Conservation (phyloP, 2,113 vertebrate species). For the Hucho hucho region DNA sequence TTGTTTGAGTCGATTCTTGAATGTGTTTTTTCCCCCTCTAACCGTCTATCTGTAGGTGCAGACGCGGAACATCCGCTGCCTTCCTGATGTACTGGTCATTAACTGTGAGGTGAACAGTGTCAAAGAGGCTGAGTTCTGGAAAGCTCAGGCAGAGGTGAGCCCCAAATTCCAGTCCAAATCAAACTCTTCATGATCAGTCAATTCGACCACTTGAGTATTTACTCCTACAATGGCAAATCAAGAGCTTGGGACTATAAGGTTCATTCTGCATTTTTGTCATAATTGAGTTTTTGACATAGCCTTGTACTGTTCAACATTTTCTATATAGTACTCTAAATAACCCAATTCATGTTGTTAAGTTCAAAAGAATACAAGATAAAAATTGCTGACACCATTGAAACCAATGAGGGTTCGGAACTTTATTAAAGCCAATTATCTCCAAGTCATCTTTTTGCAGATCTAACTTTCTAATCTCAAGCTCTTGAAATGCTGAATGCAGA, state of each 20-base stretch:
- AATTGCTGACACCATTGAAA: no score
- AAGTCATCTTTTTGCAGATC: no score
- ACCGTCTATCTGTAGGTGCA: constrained; percentile 83
- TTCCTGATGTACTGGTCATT: constrained; percentile 95
- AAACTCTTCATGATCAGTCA: neutral
- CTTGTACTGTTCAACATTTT: no score
- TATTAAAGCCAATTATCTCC: no score
- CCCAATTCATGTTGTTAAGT: no score
- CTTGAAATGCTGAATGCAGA: neutral
- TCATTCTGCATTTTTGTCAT: no score
- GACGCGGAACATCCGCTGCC: constrained; percentile 92
- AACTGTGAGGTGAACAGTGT: constrained; percentile 97
- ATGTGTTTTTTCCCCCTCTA: constrained; percentile 7
- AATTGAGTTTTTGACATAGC: no score
- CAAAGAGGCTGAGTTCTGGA: constrained; percentile 98
- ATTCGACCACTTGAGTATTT: neutral
- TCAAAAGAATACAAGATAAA: no score
- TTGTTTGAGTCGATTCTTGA: neutral
- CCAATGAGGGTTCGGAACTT: no score
- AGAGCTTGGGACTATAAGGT: no score
- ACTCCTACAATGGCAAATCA: neutral
- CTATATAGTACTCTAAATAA: no score
- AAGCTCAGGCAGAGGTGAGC: constrained; percentile 90
- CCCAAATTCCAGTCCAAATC: neutral
- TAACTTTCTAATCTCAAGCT: no score